Percentiles rank a stretch among this genome's conserved stretches.
Evolutionary conservation across 2,113 vertebrate species (phyloP).

Genomic region (Chloebia gouldiae): DNA sequence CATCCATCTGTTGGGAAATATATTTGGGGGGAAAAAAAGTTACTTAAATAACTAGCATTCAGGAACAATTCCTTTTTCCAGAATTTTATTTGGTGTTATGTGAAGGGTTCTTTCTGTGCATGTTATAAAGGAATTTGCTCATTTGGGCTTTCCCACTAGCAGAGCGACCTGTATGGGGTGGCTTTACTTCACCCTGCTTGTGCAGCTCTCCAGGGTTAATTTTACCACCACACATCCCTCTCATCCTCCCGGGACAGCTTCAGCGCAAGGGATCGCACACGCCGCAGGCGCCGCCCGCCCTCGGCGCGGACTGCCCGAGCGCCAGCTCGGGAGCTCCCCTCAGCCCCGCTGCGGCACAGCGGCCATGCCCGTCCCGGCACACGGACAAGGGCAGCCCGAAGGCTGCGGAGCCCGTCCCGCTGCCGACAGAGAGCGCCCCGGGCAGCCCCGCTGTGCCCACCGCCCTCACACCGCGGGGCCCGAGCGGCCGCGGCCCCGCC

Average conservation of each 20-base stretch:
- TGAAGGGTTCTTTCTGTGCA: not conserved
- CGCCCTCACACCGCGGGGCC: not conserved
- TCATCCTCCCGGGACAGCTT: not conserved
- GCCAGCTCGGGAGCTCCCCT: not conserved
- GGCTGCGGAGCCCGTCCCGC: not conserved
- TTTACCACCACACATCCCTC: not conserved
- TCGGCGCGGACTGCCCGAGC: too few relatives aligned
- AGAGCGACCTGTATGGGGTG: not conserved
- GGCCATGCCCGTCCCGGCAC: too few relatives aligned
- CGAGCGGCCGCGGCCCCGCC: not conserved
- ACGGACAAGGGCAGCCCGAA: fast-evolving
- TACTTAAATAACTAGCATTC: not conserved
- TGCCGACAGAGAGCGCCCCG: not conserved
- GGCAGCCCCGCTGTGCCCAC: not conserved
- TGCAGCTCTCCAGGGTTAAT: not conserved
- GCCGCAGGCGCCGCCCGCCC: too few relatives aligned
- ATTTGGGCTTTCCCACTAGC: not conserved
- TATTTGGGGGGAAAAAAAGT: not conserved
- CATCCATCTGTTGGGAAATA: conserved; percentile 4
- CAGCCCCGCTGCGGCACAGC: not conserved
- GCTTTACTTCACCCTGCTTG: not conserved
- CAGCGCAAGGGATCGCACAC: too few relatives aligned
- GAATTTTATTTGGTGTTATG: not conserved
- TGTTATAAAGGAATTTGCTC: not conserved
- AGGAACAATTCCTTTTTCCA: not conserved